Percentiles rank a stretch among this genome's conserved stretches.
These are phyloP conservation scores for Toxonevra muliebris DNA, from an alignment of 2,888 invertebrate genomes.

Conservation along the genomic window DNA sequence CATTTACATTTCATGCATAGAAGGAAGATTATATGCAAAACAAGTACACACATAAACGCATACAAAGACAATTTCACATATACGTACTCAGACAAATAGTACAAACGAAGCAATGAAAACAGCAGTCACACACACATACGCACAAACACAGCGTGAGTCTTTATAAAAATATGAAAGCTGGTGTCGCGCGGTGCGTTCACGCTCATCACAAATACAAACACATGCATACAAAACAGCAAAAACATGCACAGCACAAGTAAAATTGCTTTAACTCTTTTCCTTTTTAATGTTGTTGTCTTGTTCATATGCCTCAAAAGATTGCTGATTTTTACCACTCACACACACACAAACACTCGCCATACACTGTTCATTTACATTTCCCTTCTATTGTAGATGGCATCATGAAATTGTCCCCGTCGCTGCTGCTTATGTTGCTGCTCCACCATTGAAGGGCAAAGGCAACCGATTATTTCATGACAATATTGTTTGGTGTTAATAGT, in stretches of 20 bases:
- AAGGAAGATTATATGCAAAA: slow-evolving; percentile 18
- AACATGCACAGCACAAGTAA: not conserved
- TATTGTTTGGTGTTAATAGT: slow-evolving; percentile 30
- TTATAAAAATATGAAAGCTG: not conserved
- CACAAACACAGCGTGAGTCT: not conserved
- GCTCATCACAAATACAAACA: not conserved
- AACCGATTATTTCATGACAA: slow-evolving; percentile 13
- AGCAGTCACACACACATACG: not conserved
- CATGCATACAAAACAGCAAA: not conserved
- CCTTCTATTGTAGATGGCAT: not conserved
- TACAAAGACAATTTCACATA: too few relatives aligned
- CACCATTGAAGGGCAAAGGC: too few relatives aligned
- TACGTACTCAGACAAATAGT: not conserved
- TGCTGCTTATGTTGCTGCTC: too few relatives aligned
- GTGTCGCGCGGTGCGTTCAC: not conserved
- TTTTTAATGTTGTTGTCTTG: not conserved
- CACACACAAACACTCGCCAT: not conserved
- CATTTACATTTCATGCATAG: slow-evolving; percentile 41
- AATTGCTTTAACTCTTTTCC: slow-evolving; percentile 18
- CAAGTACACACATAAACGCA: slow-evolving; percentile 12
- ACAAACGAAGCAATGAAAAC: too few relatives aligned
- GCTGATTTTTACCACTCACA: not conserved
- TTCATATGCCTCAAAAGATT: not conserved
- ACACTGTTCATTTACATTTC: not conserved
- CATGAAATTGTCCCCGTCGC: too few relatives aligned